Base-by-base conservation (phyloP, 2,797 vertebrate genomes). In the Dendrocincla tyrannina region DNA sequence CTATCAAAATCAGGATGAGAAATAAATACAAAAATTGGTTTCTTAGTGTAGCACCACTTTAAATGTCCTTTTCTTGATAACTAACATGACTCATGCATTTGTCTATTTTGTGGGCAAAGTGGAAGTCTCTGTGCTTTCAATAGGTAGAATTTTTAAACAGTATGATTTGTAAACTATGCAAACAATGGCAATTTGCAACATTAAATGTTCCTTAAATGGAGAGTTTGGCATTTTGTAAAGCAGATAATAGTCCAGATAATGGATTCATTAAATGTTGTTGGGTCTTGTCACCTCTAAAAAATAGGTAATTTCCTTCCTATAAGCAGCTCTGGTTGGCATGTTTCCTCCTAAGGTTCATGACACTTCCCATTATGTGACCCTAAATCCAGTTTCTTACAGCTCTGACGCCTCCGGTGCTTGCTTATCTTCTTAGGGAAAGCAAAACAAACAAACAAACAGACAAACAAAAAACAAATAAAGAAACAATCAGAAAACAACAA, bases 161-260 rank as follows among this genome's bases (percentile, higher is more conserved):
- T 37, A 53, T 59, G 37, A 82, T 88, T 70, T 94, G 44, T 80
- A 91, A 87, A 80, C 68, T 77, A 77, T 60, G 60, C 13, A 80
- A 77, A 80, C 1, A 0, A 82, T 49, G 25, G 15, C 37, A 85
- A 85, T 82, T 79, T 73, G 28, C 1, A 9, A 44, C 32, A 89
- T 52, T 56, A 93, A 95, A 39, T 83, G 56, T 63, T 93, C 41
- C 27, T 95, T 74, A 91, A 89, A 32, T 80, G 37, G 19, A 74
- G 44, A 77, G 20, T 89, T 89, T 85, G 39, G 44, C 23, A 76
- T 67, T 92, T 89, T 74, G 9, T 64, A 91, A 85, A 74, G n/a
- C 11, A 92, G 75, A 64, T 88, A 93, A 89, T 83, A 79, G 72
- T 80, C 28, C 33, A 69, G 75, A 70, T 80, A 93, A 79, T 52